phyloP scores from a whole-genome alignment of 2,113 vertebrate genomes.

The Melanotaenia duboulayi region DNA sequence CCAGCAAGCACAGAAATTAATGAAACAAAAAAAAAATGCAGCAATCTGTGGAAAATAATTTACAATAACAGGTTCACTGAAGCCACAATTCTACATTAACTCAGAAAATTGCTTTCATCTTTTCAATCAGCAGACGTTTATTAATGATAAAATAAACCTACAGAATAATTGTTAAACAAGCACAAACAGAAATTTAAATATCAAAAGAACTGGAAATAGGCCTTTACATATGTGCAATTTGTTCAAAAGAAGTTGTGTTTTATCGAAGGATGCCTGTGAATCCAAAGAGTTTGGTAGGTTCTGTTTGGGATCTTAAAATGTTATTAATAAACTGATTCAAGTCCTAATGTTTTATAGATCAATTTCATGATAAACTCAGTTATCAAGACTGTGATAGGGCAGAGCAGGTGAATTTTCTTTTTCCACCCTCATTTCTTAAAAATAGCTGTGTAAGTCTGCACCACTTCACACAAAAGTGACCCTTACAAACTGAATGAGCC shows the following conservation, averaged over 20 bases:
- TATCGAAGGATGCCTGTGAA: not conserved
- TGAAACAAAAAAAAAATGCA: constrained; percentile 5
- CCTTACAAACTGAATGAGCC: constrained; percentile 50
- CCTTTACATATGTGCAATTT: not conserved
- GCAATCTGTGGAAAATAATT: not conserved
- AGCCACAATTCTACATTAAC: not conserved
- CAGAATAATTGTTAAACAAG: not conserved
- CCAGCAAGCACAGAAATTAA: not conserved
- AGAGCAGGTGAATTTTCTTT: constrained; percentile 4
- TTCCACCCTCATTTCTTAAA: constrained; percentile 16
- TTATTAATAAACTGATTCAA: not conserved
- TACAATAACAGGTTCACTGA: not conserved
- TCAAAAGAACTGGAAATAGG: not conserved
- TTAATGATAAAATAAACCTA: not conserved
- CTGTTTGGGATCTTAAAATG: not conserved
- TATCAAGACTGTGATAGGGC: not conserved
- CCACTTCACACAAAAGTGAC: constrained; percentile 53
- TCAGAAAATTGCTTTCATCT: not conserved
- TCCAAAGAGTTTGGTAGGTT: too few species aligned
- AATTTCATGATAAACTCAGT: not conserved
- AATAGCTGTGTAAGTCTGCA: constrained; percentile 29
- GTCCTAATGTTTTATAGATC: not conserved
- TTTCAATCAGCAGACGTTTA: not conserved
- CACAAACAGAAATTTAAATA: not conserved
- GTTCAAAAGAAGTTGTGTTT: not conserved